Conservation (phyloP, 2,113 vertebrate genomes). For the Psittacula cyanocephala region DNA sequence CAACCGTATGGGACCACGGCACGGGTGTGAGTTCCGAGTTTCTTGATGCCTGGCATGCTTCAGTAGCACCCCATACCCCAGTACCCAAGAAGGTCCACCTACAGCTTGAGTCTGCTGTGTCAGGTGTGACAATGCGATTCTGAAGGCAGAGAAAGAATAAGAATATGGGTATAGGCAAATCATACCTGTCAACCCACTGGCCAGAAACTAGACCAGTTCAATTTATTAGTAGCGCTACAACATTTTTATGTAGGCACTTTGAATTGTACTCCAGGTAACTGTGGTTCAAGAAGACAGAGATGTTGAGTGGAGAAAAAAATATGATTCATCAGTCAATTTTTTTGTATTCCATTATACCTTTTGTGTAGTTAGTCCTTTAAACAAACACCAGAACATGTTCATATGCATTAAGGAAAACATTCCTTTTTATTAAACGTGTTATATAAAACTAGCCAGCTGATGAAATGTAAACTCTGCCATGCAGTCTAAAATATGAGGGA, state of each 20-base stretch:
- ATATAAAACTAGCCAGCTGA: neutral
- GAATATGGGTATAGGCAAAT: neutral
- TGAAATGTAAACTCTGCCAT: neutral
- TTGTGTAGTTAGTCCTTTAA: neutral
- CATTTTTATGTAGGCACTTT: neutral
- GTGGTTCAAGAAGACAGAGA: neutral
- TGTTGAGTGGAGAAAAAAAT: neutral
- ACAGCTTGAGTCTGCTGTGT: neutral
- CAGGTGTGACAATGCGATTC: neutral
- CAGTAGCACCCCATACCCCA: neutral
- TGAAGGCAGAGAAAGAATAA: neutral
- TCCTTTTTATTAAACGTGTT: neutral
- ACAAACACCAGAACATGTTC: neutral
- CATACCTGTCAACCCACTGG: neutral
- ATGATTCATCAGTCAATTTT: neutral
- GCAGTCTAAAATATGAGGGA: neutral
- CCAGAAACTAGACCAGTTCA: neutral
- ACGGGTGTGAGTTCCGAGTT: fast-evolving
- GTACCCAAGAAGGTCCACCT: neutral
- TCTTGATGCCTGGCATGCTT: neutral
- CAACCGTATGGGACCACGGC: neutral
- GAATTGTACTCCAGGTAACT: neutral
- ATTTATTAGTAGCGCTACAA: neutral
- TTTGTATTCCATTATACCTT: neutral
- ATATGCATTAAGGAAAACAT: neutral